Evolutionary conservation across 2,113 vertebrate species (phyloP), one percentile per base, ranked within the genome.

Genomic region (Coptodon rendalli): DNA sequence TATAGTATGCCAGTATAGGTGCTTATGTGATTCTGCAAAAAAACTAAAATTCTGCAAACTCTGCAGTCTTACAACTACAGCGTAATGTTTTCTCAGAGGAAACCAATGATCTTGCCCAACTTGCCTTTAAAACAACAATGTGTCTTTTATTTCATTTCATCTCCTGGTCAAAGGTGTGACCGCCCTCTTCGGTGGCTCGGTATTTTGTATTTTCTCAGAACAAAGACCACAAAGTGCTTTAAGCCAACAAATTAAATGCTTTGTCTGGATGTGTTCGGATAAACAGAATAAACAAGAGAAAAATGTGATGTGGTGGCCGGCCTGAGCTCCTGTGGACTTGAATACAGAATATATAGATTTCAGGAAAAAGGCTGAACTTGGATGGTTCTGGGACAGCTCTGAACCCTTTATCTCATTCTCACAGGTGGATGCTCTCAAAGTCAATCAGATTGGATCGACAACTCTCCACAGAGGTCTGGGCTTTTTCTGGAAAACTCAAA

Each of bases 111-210:
- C 0, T 24, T 71, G n/a, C 38, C 66, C 3, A 1, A 40, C 36
- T 34, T 43, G 36, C 40, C 19, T 68, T 68, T 68, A 40, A 68
- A 38, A 40, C n/a, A 68, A 40, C 4, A 68, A 40, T 1, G 34
- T 40, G 19, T 68, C 34, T 68, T 22, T 68, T 4, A 68, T 22
- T 43, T 24, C 2, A 43, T 43, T 43, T 71, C 5, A 43, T 43
- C 38, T 43, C 38, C 3, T 7, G 2, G 38, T 71, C 66, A 43
- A 71, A 9, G n/a, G 22, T 43, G 2, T 16, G 66, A 71, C n/a
- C 8, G 1, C 1, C 38, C 66, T 45, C 22, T 45, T 27, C 0
- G 2, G 36, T 40, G 34, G 0, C 63, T 68, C 8, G 19, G 36
- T 22, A 40, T 40, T 40, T 68, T 45, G 38, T 45, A 34, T 73